These are phyloP conservation scores for Hirtodrosophila duncani DNA, from an alignment of 2,888 invertebrate genomes.

Conservation along the genomic window DNA sequence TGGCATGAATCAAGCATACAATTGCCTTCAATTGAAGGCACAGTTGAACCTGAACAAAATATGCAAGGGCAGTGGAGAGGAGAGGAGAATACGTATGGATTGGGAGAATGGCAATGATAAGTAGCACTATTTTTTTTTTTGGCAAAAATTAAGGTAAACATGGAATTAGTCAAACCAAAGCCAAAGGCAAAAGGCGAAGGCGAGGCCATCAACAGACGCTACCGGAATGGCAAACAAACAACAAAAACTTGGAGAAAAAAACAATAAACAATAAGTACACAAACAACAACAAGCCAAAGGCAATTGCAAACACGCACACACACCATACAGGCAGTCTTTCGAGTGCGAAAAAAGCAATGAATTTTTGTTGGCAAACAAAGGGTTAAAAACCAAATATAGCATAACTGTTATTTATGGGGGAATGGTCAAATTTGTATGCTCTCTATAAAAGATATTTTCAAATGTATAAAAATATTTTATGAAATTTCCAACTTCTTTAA, in stretches of 20 bases:
- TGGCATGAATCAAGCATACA: conserved; percentile 52
- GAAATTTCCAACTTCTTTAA: too few relatives aligned
- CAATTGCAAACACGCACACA: conserved; percentile 20
- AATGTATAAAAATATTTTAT: too few relatives aligned
- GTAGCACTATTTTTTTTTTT: conserved; percentile 20
- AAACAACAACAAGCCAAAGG: too few relatives aligned
- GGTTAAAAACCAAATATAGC: conserved; percentile 12
- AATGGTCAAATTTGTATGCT: too few relatives aligned
- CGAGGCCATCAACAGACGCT: conserved; percentile 34
- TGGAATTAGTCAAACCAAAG: conserved; percentile 19
- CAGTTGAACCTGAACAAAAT: background rate
- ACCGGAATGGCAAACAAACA: conserved; percentile 55
- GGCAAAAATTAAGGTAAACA: conserved; percentile 28
- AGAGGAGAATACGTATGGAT: too few relatives aligned
- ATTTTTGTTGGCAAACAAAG: conserved; percentile 23
- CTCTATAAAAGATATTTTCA: too few relatives aligned
- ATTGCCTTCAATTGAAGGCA: conserved; percentile 51
- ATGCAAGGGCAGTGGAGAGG: background rate
- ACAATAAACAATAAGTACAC: conserved; percentile 8
- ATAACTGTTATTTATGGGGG: conserved; percentile 14
- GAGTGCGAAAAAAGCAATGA: conserved; percentile 31
- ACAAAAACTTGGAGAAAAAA: conserved; percentile 5
- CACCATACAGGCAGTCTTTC: too few relatives aligned
- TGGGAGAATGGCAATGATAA: conserved; percentile 21
- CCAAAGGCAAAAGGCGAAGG: conserved; percentile 16